Conservation (phyloP, 2,113 vertebrate species). For the Felis chaus region DNA sequence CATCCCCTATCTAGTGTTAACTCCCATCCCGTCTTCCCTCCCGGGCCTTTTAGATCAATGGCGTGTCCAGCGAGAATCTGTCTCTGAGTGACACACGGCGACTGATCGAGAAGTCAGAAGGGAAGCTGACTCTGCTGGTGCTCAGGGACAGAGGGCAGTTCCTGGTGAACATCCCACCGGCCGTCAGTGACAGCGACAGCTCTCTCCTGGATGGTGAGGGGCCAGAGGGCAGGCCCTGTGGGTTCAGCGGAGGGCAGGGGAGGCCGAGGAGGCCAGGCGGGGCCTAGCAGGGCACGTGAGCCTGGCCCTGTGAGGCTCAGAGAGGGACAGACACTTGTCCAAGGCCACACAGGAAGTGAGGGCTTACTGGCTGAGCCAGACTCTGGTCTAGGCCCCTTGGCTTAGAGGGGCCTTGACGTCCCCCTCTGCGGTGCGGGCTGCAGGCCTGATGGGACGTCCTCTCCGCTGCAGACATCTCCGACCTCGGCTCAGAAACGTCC, state of each 20-base stretch:
- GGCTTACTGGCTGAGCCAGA: background rate
- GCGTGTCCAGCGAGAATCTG: constrained; percentile 93
- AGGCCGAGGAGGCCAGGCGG: background rate
- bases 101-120: constrained; percentile 93
- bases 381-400: background rate
- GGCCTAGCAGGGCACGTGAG: background rate
- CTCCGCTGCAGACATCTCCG: constrained; percentile 91
- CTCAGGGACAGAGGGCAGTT: constrained; percentile 92
- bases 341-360: background rate
- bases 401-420: background rate
- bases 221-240: background rate
- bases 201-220: constrained; percentile 90
- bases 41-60: constrained; percentile 90
- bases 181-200: constrained; percentile 89
- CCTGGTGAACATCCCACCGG: constrained; percentile 92
- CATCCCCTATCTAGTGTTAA: accelerated
- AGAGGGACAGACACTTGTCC: background rate
- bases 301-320: background rate
- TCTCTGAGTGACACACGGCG: constrained; percentile 94
- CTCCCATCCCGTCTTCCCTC: background rate
- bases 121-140: constrained; percentile 91
- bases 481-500: constrained; percentile 86
- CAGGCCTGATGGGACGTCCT: background rate
- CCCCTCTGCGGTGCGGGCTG: accelerated
- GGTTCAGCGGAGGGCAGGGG: background rate